A percentile compares a stretch with the other conserved stretches of the same genome.
Conservation (phyloP, 2,888 invertebrate species). For the Lysandra bellargus region DNA sequence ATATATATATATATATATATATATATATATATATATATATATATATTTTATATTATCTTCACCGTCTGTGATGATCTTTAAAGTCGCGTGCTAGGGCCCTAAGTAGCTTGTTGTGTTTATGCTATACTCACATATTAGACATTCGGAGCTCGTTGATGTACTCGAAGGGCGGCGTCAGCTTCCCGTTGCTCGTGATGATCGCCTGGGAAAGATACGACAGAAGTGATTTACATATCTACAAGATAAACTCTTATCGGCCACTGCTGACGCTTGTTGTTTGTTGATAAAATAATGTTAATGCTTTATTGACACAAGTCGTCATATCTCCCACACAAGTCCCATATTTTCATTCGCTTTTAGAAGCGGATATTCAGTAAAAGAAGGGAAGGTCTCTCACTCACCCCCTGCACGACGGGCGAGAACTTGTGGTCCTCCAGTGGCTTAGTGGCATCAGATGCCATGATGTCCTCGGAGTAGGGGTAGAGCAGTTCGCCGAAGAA, state of each 20-base stretch:
- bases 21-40: too few species aligned
- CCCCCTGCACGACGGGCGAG: conserved; percentile 84
- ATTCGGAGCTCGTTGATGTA: conserved; percentile 95
- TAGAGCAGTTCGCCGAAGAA: conserved; percentile 96
- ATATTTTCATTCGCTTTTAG: too few species aligned
- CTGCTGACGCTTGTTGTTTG: not conserved
- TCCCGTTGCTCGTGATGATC: conserved; percentile 97
- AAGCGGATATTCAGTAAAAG: too few species aligned
- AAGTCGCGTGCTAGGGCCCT: too few species aligned
- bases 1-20: too few species aligned
- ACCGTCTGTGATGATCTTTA: too few species aligned
- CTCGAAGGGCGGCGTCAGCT: conserved; percentile 93
- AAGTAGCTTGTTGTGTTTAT: not conserved
- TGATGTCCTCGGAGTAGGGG: conserved; percentile 94
- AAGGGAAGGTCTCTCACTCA: conserved; percentile 54
- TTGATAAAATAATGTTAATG: not conserved
- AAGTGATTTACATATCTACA: not conserved
- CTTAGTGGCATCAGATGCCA: conserved; percentile 89
- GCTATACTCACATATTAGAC: conserved; percentile 76
- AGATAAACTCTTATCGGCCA: conserved; percentile 19
- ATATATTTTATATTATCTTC: too few species aligned
- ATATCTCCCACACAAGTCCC: not conserved
- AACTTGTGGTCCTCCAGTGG: conserved; percentile 90
- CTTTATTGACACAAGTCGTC: not conserved
- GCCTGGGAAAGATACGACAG: conserved; percentile 83